Percentiles rank a stretch among this genome's conserved stretches.
Evolutionary conservation across 2,888 invertebrate genomes (phyloP).

Genomic region (Podabrus alpinus): DNA sequence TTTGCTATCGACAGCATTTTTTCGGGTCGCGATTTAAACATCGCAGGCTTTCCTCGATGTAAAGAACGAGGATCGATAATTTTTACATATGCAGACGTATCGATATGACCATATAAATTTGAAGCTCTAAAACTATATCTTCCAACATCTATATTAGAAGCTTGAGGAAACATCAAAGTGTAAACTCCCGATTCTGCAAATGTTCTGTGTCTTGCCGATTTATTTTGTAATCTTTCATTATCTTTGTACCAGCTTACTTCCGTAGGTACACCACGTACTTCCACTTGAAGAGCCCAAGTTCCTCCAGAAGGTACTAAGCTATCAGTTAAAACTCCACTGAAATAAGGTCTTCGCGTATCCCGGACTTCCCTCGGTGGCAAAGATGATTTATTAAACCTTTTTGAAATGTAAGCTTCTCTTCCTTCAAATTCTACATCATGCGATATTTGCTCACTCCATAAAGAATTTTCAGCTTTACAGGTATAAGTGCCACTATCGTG

Average conservation of each 20-base stretch:
- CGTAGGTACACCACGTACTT: constrained; percentile 72
- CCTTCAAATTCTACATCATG: constrained; percentile 69
- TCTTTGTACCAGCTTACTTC: constrained; percentile 79
- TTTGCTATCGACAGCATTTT: constrained; percentile 73
- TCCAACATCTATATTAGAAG: constrained; percentile 73
- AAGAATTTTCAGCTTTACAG: constrained; percentile 74
- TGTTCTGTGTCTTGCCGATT: constrained; percentile 67
- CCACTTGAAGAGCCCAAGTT: constrained; percentile 80
- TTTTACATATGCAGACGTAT: constrained; percentile 74
- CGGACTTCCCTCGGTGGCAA: constrained; percentile 33
- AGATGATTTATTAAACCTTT: constrained; percentile 47
- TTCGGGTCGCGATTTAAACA: constrained; percentile 79
- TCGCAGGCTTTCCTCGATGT: constrained; percentile 74
- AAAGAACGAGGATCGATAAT: constrained; percentile 65
- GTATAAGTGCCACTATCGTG: constrained; percentile 76
- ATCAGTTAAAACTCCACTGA: constrained; percentile 70
- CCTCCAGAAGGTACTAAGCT: constrained; percentile 76
- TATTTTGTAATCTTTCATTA: constrained; percentile 59
- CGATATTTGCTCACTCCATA: constrained; percentile 74
- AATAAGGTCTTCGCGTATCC: constrained; percentile 68
- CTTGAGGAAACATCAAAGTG: constrained; percentile 73
- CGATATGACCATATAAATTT: constrained; percentile 73
- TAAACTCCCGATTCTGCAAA: constrained; percentile 73
- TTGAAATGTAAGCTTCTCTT: constrained; percentile 53
- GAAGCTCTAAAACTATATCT: constrained; percentile 77